A percentile compares a stretch with the other conserved stretches of the same genome.
These are phyloP conservation scores for Brachylomia viminalis DNA, from an alignment of 2,888 invertebrate genomes.

Conservation along the genomic window DNA sequence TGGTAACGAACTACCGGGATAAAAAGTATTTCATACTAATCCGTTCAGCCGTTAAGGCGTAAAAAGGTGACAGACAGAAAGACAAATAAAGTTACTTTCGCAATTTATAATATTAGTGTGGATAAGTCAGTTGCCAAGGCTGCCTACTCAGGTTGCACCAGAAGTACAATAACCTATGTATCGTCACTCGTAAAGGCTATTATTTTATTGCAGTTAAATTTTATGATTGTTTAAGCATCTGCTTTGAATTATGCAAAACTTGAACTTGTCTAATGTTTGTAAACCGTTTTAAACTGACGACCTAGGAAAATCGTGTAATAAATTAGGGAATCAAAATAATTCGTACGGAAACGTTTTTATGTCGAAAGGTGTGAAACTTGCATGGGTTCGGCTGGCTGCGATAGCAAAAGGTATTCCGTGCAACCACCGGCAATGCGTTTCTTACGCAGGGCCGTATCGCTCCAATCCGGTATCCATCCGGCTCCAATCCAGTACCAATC, in stretches of 20 bases:
- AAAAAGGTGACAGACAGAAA: background rate
- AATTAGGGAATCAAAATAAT: background rate
- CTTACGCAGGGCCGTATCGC: too few species aligned
- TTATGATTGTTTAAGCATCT: conserved; percentile 1
- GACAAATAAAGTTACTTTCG: background rate
- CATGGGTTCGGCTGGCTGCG: conserved; percentile 1
- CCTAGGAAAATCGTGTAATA: background rate
- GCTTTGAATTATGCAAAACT: conserved; percentile 4
- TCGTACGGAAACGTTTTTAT: background rate
- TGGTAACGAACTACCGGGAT: background rate
- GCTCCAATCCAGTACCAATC: too few species aligned
- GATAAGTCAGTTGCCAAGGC: background rate
- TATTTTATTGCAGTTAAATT: conserved; percentile 4
- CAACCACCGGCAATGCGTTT: background rate
- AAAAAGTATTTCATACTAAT: background rate
- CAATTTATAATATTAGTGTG: background rate
- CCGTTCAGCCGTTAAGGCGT: background rate
- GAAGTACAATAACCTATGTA: conserved; percentile 18
- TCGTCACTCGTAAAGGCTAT: background rate
- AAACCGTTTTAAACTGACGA: background rate
- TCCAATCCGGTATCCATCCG: too few species aligned
- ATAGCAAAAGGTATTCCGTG: background rate
- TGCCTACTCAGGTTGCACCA: background rate
- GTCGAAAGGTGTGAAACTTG: conserved; percentile 26
- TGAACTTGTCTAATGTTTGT: background rate